These are phyloP conservation scores for Epirrhoe tristata DNA, from an alignment of 2,888 invertebrate species.

Conservation along the genomic window DNA sequence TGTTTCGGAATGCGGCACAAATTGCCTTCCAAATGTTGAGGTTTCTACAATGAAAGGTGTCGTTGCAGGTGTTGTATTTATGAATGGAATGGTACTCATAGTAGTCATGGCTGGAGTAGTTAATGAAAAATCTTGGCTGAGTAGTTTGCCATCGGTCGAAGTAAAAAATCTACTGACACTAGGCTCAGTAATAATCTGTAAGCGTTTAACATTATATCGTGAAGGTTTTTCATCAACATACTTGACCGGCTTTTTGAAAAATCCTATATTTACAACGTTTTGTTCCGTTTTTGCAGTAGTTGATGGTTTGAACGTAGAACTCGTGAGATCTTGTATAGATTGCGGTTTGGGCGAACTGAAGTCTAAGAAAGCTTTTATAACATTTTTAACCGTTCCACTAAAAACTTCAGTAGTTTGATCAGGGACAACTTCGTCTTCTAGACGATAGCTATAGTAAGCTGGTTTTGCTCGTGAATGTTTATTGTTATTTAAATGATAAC, in stretches of 20 bases:
- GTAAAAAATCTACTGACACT: constrained; percentile 50
- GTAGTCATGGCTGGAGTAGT: constrained; percentile 56
- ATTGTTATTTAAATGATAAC: constrained; percentile 49
- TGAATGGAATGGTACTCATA: constrained; percentile 53
- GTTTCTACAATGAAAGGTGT: constrained; percentile 55
- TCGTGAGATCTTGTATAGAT: constrained; percentile 45
- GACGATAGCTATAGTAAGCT: constrained; percentile 71
- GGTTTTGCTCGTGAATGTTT: constrained; percentile 59
- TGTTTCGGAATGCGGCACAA: constrained; percentile 50
- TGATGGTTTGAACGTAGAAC: constrained; percentile 50
- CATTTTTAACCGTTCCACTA: constrained; percentile 70
- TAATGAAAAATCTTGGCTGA: constrained; percentile 54
- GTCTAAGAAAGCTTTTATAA: constrained; percentile 73
- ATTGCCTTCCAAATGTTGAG: constrained; percentile 53
- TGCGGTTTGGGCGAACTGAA: constrained; percentile 56
- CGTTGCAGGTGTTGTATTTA: constrained; percentile 52
- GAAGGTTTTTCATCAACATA: constrained; percentile 64
- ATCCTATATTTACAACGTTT: constrained; percentile 73
- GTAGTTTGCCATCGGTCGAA: constrained; percentile 49
- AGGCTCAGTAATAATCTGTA: constrained; percentile 73
- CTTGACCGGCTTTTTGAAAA: constrained; percentile 65
- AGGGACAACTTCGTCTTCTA: constrained; percentile 68
- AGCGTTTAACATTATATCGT: constrained; percentile 61
- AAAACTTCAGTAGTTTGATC: constrained; percentile 78
- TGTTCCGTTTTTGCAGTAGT: constrained; percentile 49